These are phyloP conservation scores for Hafferia zeledoni DNA, from an alignment of 2,797 vertebrate genomes.

Conservation along the genomic window DNA sequence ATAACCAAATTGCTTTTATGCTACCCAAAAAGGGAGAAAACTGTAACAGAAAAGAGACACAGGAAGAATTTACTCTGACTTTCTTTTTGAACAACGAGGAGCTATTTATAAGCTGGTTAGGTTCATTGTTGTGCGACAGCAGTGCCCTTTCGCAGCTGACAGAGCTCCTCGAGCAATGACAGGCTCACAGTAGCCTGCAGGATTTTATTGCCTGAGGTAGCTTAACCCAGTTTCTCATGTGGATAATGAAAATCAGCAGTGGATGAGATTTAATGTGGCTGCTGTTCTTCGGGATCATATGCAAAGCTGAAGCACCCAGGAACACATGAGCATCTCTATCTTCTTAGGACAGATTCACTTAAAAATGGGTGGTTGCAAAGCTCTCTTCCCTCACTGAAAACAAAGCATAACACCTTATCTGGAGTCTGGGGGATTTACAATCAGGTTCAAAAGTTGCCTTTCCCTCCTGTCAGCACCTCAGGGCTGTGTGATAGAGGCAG, in stretches of 20 bases:
- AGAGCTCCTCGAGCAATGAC: background rate
- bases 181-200: background rate
- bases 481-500: background rate
- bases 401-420: background rate
- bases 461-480: background rate
- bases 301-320: background rate
- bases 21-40: background rate
- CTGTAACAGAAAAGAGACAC: background rate
- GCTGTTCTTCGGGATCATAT: rapidly evolving
- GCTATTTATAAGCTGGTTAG: background rate
- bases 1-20: background rate
- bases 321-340: background rate
- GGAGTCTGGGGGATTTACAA: background rate
- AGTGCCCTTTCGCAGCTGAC: background rate
- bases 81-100: rapidly evolving
- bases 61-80: background rate
- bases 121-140: background rate
- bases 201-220: background rate
- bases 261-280: background rate
- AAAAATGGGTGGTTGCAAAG: background rate
- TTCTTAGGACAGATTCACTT: background rate
- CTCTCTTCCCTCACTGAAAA: background rate
- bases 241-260: background rate
- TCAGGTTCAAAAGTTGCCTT: background rate
- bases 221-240: constrained; percentile 41